Evolutionary conservation across 2,888 invertebrate species (phyloP), one percentile per base, ranked within the genome.

Genomic region (Caradrina clavipalpis): DNA sequence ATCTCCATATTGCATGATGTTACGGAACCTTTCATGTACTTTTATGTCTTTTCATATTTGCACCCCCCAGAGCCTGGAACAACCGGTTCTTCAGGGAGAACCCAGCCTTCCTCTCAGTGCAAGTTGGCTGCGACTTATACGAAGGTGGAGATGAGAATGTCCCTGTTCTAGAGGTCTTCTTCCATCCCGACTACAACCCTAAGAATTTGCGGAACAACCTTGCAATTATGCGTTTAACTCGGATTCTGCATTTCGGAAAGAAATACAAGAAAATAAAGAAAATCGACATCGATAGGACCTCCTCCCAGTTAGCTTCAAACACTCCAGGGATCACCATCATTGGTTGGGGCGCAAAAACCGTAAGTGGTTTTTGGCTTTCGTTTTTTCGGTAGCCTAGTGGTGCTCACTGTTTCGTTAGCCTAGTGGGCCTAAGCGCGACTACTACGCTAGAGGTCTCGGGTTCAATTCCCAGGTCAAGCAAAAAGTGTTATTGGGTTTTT

Each of bases 11-110:
- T 35, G 35, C 8, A 35, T 7, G 5, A 7, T 31, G 6, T 2
- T 26, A 26, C 5, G 26, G 26, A 26, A 26, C 26, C 26, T 26
- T 26, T 0, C 31, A 31, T 7, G 6, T 3, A 26, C 26, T 26
- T 26, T 26, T 4, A 26, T 26, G 26, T 26, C 26, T 4, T 26
- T 26, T 26, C 1, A 35, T 35, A 17, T 45, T 45, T 45, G 4
- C 45, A 31, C 45, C 1, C 35, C 1, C 11, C 73, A 95, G 95
- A 55, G 93, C 93, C 0, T 92, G 90, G 88, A 95, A 95, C 81
- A 95, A 95, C 65, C 90, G 94, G 1, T 92, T 94, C 75, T 94
- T 89, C 74, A 90, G 94, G 0, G 94, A 95, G 71, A 95, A 95
- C 64, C 94, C 95, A 0, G 86, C 90, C 0, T 94, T 93, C 54